These are phyloP conservation scores for Dipodomys stephensi DNA, from an alignment of 2,113 vertebrate genomes.

Conservation along the genomic window DNA sequence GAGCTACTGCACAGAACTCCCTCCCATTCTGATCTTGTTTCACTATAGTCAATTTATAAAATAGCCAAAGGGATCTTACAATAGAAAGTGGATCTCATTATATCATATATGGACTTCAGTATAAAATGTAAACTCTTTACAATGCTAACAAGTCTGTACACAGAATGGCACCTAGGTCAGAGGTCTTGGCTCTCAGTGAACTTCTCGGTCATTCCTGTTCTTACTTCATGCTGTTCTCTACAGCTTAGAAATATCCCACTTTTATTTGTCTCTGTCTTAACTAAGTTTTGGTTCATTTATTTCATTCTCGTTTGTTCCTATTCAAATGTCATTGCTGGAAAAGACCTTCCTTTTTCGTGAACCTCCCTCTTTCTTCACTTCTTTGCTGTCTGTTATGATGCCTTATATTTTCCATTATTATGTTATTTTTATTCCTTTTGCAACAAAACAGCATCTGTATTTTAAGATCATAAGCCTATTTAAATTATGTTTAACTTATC, in stretches of 20 bases:
- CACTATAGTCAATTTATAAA: neutral
- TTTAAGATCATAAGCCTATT: no score
- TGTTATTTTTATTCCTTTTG: no score
- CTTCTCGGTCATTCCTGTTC: neutral
- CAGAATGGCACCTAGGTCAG: rapidly evolving
- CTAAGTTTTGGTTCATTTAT: rapidly evolving
- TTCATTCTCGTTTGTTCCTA: neutral
- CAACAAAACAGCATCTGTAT: no score
- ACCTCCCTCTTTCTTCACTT: no score
- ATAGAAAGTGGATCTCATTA: neutral
- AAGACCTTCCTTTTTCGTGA: no score
- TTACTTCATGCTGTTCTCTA: neutral
- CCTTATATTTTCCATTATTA: no score
- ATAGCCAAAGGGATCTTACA: neutral
- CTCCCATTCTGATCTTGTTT: neutral
- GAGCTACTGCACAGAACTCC: neutral
- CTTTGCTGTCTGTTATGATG: no score
- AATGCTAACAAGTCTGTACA: neutral
- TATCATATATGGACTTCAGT: no score
- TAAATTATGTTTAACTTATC: no score
- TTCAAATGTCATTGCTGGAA: neutral
- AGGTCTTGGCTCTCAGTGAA: neutral
- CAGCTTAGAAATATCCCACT: neutral
- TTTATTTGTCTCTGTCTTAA: neutral
- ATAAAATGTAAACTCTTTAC: no score